phyloP scores from a whole-genome alignment of 37 sponge, comb jelly and placozoan species.

The Cliona cf. orientalis region DNA sequence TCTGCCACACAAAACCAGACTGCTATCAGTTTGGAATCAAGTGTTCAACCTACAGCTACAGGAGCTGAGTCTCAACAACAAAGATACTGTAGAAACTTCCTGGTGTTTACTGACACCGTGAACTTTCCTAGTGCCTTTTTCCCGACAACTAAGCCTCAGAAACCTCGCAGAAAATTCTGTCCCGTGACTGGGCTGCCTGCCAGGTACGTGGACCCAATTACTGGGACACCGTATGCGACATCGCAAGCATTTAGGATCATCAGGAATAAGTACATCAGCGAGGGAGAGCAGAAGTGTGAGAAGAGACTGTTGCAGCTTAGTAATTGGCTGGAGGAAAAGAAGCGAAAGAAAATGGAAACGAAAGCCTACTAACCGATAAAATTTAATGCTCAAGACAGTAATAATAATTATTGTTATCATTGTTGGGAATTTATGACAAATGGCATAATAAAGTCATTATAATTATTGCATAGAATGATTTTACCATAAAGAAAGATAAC shows the following conservation, averaged over 20 bases:
- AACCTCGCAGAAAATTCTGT: conserved; percentile 62
- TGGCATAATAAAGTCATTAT: too few species aligned
- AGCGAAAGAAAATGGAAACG: conserved; percentile 44
- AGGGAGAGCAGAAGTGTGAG: conserved; percentile 84
- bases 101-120: conserved; percentile 85
- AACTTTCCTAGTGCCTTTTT: conserved; percentile 71
- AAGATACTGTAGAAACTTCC: conserved; percentile 86
- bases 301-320: conserved; percentile 72
- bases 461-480: too few species aligned
- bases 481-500: too few species aligned
- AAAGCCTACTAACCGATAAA: too few species aligned
- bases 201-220: conserved; percentile 94
- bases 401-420: too few species aligned
- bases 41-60: conserved; percentile 1
- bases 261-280: conserved; percentile 62
- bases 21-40: not conserved
- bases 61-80: not conserved
- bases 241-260: conserved; percentile 91
- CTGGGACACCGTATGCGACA: conserved; percentile 88
- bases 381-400: too few species aligned
- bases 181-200: conserved; percentile 93
- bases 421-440: too few species aligned
- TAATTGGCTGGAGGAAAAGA: conserved; percentile 85
- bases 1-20: not conserved
- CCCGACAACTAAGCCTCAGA: conserved; percentile 13